Percentiles rank a stretch among this genome's conserved stretches.
phyloP scores from a whole-genome alignment of 1,140 invertebrate genomes.

The Magallana ariakensis region DNA sequence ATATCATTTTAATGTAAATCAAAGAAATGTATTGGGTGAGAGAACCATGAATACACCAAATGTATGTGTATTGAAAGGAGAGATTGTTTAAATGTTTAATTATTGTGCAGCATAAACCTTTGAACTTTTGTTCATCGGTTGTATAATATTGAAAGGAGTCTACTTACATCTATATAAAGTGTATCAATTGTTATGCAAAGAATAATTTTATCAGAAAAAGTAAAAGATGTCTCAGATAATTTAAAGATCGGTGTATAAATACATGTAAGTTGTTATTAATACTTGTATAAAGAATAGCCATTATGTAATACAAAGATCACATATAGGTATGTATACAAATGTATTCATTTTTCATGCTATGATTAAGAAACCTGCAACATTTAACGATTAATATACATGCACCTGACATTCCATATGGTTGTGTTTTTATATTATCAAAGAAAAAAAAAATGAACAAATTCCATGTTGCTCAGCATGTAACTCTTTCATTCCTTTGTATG shows the following conservation, averaged over 20 bases:
- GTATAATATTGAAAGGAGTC: background rate
- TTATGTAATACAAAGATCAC: background rate
- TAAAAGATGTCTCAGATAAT: slow-evolving; percentile 16
- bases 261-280: background rate
- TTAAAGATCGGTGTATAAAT: background rate
- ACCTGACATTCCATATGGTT: background rate
- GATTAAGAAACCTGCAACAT: too few relatives aligned
- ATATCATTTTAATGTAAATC: too few relatives aligned
- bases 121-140: too few relatives aligned
- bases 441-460: background rate
- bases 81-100: too few relatives aligned
- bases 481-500: background rate
- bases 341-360: too few relatives aligned
- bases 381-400: too few relatives aligned
- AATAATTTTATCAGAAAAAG: background rate
- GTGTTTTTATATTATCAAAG: background rate
- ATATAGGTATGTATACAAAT: background rate
- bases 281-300: background rate
- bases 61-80: too few relatives aligned
- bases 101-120: too few relatives aligned
- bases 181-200: background rate
- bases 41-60: too few relatives aligned
- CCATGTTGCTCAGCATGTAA: background rate
- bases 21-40: too few relatives aligned
- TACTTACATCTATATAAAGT: background rate